These are phyloP conservation scores for Cinara cedri DNA, from an alignment of 2,888 invertebrate genomes.

Conservation along the genomic window DNA sequence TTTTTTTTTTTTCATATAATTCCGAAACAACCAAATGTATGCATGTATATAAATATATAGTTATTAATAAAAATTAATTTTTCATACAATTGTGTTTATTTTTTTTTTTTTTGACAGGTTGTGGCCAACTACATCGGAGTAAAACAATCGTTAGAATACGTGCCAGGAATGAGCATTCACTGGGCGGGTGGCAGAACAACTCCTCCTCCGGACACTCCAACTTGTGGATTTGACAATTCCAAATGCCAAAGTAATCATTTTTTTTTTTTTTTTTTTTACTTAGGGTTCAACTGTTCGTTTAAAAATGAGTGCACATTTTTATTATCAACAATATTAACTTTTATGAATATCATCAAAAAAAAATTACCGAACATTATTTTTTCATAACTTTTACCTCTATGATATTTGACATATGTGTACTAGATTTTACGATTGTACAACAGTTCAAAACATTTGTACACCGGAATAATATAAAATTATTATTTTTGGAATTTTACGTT, in stretches of 20 bases:
- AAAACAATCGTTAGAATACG: slow-evolving; percentile 76
- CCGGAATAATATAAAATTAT: no score
- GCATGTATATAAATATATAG: no score
- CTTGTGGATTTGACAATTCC: slow-evolving; percentile 90
- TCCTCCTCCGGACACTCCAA: slow-evolving; percentile 87
- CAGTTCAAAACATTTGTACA: not conserved
- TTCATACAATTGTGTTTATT: no score
- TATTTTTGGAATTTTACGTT: slow-evolving; percentile 3
- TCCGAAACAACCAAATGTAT: no score
- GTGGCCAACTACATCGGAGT: slow-evolving; percentile 90
- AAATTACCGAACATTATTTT: not conserved
- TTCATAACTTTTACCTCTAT: not conserved
- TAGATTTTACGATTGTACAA: slow-evolving; percentile 1
- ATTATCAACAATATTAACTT: not conserved
- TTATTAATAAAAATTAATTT: no score
- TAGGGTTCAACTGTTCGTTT: not conserved
- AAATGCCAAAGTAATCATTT: slow-evolving; percentile 77
- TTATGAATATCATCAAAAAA: not conserved
- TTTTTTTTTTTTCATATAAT: no score
- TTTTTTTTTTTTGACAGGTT: slow-evolving; percentile 69
- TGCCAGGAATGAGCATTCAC: slow-evolving; percentile 75
- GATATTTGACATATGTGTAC: not conserved
- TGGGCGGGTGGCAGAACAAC: slow-evolving; percentile 82
- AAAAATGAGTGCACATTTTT: not conserved
- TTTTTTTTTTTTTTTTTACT: not conserved